Evolutionary conservation across 2,113 vertebrate genomes (phyloP), one percentile per base, ranked within the genome.

Genomic region (Ahaetulla prasina): DNA sequence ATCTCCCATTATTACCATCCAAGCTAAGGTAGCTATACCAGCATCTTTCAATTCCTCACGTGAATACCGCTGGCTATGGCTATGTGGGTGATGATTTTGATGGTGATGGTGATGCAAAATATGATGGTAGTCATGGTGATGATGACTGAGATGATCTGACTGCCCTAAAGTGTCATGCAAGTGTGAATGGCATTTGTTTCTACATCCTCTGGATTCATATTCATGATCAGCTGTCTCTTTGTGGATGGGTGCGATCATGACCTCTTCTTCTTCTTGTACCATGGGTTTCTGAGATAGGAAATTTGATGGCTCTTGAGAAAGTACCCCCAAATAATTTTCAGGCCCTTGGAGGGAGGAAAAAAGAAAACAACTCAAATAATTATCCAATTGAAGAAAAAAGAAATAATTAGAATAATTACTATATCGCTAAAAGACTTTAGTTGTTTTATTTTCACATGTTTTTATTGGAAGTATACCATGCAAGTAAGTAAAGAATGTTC

Each of bases 1-100:
- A 6, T 99, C 99, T 1, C 99, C 99, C 99, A 99, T 99, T 93
- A 99, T 98, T 96, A 99, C 99, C 99, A 99, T 99, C 99, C 99
- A 99, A 0, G 99, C 99, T 87, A 99, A 96, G 0, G 99, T 98
- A 87, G 99, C 99, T 43, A 99, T 98, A 18, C 99, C 99, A 0
- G 98, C 99, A 49, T 98, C 97, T 97, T 99, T 98, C 93, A 99
- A 98, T 84, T 99, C 99, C 92, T 99, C 98, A 80, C 98, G 97
- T 0, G 98, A 99, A 96, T 99, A 99, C 90, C 98, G 98, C 95
- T 99, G 98, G 11, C 98, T 98, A 96, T 99, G 99, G 94, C 98
- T 99, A 96, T 99, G 99, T 0, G 99, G 99, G 94, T 99, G 99
- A 95, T 99, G 99, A 97, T 99, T 99, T 96, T 99, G 99, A 87